Conservation (phyloP, 1,140 invertebrate genomes). For the Solenopsis fugax region DNA sequence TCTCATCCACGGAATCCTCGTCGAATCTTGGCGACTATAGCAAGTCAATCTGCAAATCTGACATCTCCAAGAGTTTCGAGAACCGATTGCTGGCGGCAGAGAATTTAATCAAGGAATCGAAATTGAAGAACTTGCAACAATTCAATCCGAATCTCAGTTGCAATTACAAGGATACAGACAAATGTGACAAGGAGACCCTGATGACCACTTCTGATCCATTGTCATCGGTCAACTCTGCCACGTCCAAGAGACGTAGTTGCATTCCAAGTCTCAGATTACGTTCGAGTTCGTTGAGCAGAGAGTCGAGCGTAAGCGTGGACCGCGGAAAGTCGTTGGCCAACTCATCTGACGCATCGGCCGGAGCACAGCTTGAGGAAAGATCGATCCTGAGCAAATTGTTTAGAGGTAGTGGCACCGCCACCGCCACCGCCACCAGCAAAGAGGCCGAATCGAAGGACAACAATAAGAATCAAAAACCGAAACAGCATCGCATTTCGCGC, state of each 20-base stretch:
- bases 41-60: constrained; percentile 62
- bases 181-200: constrained; percentile 80
- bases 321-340: constrained; percentile 70
- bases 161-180: constrained; percentile 80
- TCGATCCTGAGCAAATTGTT: constrained; percentile 88
- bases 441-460: constrained; percentile 81
- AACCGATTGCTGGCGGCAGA: constrained; percentile 82
- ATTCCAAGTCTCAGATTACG: constrained; percentile 81
- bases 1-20: constrained; percentile 80
- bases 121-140: constrained; percentile 78
- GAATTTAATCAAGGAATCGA: constrained; percentile 84
- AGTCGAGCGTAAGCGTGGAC: constrained; percentile 68
- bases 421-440: constrained; percentile 70
- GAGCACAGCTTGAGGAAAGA: constrained; percentile 82
- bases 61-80: constrained; percentile 77
- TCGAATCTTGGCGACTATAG: constrained; percentile 77
- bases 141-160: constrained; percentile 77
- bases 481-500: constrained; percentile 89
- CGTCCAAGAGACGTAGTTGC: constrained; percentile 80
- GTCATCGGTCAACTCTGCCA: constrained; percentile 64
- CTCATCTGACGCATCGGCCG: constrained; percentile 65
- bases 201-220: constrained; percentile 43
- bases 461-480: constrained; percentile 80
- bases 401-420: constrained; percentile 77
- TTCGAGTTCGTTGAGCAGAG: constrained; percentile 82